Percentiles rank a stretch among this genome's conserved stretches.
Evolutionary conservation across 2,888 invertebrate genomes (phyloP).

Genomic region (Aspidapion aeneum): DNA sequence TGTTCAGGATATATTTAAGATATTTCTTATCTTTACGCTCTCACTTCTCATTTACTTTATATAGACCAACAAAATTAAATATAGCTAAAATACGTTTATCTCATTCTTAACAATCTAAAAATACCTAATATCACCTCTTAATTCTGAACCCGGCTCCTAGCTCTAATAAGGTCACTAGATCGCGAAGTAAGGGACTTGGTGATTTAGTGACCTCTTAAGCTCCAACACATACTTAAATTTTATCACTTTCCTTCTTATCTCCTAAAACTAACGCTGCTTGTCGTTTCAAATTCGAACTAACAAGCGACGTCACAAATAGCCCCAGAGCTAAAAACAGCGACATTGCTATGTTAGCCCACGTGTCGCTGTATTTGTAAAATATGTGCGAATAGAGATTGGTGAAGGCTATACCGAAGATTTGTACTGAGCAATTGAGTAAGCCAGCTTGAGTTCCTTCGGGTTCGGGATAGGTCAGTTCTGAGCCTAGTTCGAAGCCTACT

Average conservation of each 20-base stretch:
- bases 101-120: no score
- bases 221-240: no score
- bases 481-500: slow-evolving; percentile 96
- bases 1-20: no score
- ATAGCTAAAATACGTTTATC: no score
- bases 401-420: slow-evolving; percentile 77
- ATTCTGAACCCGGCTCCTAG: no score
- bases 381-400: slow-evolving; percentile 72
- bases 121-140: no score
- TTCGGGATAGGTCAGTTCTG: slow-evolving; percentile 95
- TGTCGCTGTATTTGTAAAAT: slow-evolving; percentile 62
- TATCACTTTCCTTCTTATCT: neutral
- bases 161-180: no score
- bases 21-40: no score
- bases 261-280: slow-evolving; percentile 61
- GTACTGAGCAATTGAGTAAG: slow-evolving; percentile 86
- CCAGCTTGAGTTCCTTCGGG: slow-evolving; percentile 97
- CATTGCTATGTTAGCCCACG: slow-evolving; percentile 79
- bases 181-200: no score
- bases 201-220: no score
- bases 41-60: no score
- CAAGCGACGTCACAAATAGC: slow-evolving; percentile 72
- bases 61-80: no score
- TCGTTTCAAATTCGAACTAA: slow-evolving; percentile 75
- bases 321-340: slow-evolving; percentile 75